Conservation (phyloP, 2,888 invertebrate genomes). For the Habroteleia sp. region DNA sequence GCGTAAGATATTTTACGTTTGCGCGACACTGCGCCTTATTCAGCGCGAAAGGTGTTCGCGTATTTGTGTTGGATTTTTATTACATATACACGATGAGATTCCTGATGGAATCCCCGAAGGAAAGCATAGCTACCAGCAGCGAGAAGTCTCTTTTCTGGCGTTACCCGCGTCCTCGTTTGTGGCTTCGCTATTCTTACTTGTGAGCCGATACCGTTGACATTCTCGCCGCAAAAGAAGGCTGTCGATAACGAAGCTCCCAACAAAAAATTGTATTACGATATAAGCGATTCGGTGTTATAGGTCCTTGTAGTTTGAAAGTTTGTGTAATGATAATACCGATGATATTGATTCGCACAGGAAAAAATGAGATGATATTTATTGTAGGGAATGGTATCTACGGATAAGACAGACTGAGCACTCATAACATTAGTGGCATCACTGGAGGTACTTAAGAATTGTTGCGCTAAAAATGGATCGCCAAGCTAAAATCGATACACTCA, state of each 20-base stretch:
- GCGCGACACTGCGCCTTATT: conserved; percentile 53
- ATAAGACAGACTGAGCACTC: no score
- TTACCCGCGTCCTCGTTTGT: conserved; percentile 27
- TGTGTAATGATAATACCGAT: conserved; percentile 18
- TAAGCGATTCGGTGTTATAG: conserved; percentile 9
- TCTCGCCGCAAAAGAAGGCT: conserved; percentile 18
- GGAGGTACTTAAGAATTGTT: no score
- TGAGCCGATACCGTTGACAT: conserved; percentile 27
- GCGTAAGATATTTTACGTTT: conserved; percentile 62
- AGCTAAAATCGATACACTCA: no score
- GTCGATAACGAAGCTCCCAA: conserved; percentile 24
- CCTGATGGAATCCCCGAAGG: conserved; percentile 41
- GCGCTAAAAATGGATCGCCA: no score
- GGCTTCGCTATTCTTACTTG: conserved; percentile 38
- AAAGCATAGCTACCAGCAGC: conserved; percentile 30
- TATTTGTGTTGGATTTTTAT: conserved; percentile 52
- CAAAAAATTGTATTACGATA: conserved; percentile 24
- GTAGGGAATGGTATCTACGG: no score
- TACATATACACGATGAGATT: conserved; percentile 44
- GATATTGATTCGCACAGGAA: conserved; percentile 9
- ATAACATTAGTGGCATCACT: no score
- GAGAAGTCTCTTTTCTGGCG: conserved; percentile 11
- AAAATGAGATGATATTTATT: no score
- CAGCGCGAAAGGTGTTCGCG: conserved; percentile 43
- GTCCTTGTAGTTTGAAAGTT: conserved; percentile 13